phyloP scores from a whole-genome alignment of 2,113 vertebrate species.

The Chelonoidis abingdonii region DNA sequence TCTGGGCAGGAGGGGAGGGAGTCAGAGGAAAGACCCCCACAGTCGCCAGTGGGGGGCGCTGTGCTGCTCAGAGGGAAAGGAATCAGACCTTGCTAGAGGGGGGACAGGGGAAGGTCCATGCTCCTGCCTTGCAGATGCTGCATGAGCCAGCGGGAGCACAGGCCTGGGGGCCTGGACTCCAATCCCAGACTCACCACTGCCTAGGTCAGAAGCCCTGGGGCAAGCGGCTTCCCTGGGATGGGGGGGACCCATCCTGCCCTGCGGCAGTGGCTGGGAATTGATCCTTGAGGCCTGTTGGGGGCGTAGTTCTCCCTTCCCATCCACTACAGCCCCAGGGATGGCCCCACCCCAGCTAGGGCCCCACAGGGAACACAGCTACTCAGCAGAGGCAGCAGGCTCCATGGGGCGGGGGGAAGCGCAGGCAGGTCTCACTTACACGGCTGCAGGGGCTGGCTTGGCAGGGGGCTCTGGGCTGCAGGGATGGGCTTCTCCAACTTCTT shows the following conservation, averaged over 20 bases:
- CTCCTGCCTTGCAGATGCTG: neutral
- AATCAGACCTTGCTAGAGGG: neutral
- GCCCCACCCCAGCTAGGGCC: neutral
- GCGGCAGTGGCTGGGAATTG: neutral
- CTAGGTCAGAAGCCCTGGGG: neutral
- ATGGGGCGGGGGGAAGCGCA: accelerated
- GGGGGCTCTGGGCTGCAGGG: accelerated
- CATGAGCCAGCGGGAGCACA: neutral
- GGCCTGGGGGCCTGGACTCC: too few relatives aligned
- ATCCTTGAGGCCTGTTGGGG: neutral
- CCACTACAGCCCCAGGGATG: neutral
- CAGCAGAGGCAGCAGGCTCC: neutral
- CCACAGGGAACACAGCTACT: neutral
- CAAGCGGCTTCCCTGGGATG: neutral
- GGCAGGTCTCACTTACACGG: neutral
- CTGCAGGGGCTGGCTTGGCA: neutral
- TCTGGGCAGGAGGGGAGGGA: slow-evolving; percentile 40
- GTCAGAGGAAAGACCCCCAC: neutral
- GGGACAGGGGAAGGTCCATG: neutral
- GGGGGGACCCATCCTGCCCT: neutral
- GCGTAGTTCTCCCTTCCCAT: neutral
- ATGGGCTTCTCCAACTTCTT: neutral
- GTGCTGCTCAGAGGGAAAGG: neutral
- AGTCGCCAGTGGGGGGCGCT: neutral
- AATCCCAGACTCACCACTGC: neutral